phyloP scores from a whole-genome alignment of 2,888 invertebrate species.

The Caenorhabditis sp. region DNA sequence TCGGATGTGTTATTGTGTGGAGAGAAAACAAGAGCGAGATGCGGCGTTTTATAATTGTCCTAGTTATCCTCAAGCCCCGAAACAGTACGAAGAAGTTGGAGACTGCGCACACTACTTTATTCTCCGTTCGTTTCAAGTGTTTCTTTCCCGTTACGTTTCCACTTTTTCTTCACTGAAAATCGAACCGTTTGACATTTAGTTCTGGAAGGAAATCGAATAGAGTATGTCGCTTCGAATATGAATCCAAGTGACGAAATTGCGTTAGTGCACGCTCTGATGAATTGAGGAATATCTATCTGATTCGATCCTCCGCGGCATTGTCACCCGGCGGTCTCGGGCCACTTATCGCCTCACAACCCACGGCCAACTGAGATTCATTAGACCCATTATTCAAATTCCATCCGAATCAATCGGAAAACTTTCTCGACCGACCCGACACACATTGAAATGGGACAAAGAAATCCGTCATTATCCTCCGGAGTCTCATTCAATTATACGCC shows the following conservation, averaged over 20 bases:
- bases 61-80: slow-evolving; percentile 45
- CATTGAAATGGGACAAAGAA: slow-evolving; percentile 16
- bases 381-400: slow-evolving; percentile 49
- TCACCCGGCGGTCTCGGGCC: slow-evolving; percentile 22
- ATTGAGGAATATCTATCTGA: slow-evolving; percentile 51
- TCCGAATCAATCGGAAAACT: slow-evolving; percentile 17
- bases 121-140: not conserved
- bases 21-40: slow-evolving; percentile 11
- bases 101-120: slow-evolving; percentile 17
- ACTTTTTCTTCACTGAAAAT: too few species aligned
- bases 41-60: slow-evolving; percentile 48
- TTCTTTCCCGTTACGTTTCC: too few species aligned
- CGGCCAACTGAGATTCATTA: slow-evolving; percentile 33
- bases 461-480: slow-evolving; percentile 9
- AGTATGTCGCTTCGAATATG: slow-evolving; percentile 13
- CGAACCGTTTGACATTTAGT: too few species aligned
- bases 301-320: slow-evolving; percentile 45
- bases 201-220: too few species aligned
- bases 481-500: slow-evolving; percentile 28
- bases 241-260: slow-evolving; percentile 41
- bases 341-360: slow-evolving; percentile 50
- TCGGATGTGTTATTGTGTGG: slow-evolving; percentile 23
- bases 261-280: slow-evolving; percentile 55
- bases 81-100: slow-evolving; percentile 38
- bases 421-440: slow-evolving; percentile 5